These are phyloP conservation scores for Tetheella fluctuosa DNA, from an alignment of 2,888 invertebrate species.

Conservation along the genomic window DNA sequence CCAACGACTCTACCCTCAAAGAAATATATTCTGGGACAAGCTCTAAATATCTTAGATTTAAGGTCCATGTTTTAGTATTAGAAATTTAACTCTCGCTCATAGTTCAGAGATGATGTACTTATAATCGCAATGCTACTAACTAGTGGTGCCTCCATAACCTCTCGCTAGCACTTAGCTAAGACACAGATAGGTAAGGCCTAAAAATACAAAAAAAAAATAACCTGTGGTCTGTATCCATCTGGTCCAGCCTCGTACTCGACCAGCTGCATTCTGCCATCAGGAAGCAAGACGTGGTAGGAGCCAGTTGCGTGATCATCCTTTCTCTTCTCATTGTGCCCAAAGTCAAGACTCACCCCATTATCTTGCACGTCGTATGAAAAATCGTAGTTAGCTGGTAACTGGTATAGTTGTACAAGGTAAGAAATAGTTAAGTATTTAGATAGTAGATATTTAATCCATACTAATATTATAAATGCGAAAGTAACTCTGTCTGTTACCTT, in stretches of 20 bases:
- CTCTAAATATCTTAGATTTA: too few relatives aligned
- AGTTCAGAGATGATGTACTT: too few relatives aligned
- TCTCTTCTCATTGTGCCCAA: slow-evolving; percentile 86
- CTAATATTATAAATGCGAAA: too few relatives aligned
- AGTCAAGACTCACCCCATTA: slow-evolving; percentile 82
- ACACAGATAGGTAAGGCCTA: neutral
- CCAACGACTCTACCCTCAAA: too few relatives aligned
- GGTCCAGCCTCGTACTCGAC: slow-evolving; percentile 87
- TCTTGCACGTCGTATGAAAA: slow-evolving; percentile 87
- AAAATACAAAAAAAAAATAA: slow-evolving; percentile 36
- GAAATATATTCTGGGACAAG: too few relatives aligned
- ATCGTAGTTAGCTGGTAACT: slow-evolving; percentile 86
- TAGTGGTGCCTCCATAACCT: neutral
- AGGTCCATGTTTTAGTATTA: too few relatives aligned
- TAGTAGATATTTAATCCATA: too few relatives aligned
- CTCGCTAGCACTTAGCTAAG: too few relatives aligned
- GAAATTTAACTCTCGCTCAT: too few relatives aligned
- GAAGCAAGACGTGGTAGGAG: slow-evolving; percentile 86
- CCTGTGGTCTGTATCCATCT: slow-evolving; percentile 85
- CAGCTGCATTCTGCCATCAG: slow-evolving; percentile 86
- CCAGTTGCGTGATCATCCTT: slow-evolving; percentile 86
- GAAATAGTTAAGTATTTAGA: too few relatives aligned
- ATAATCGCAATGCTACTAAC: neutral
- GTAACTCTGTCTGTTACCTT: too few relatives aligned
- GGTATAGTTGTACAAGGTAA: slow-evolving; percentile 1